Evolutionary conservation across 2,888 invertebrate genomes (phyloP), one percentile per base, ranked within the genome.

Genomic region (Stenotaenia linearis): DNA sequence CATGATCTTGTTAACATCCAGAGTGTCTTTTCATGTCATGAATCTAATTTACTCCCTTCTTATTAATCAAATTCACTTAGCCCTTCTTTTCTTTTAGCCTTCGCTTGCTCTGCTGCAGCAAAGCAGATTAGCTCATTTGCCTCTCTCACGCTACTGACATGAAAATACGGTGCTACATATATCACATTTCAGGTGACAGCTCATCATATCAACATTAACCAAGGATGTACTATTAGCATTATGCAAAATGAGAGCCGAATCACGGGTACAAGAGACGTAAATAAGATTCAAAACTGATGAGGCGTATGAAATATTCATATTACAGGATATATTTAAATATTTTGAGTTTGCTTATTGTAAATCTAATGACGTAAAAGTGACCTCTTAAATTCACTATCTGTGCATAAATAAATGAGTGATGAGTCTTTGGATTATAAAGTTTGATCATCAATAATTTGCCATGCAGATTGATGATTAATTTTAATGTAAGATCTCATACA

Each of bases 1-100:
- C 56, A 56, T 56, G 56, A 56, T 56, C 56, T 56, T 56, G 56
- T 56, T 56, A 56, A 56, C 56, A 56, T 56, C 56, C 56, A 56
- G 56, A 56, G 56, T 56, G 56, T 56, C 56, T 56, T 56, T 56
- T 56, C 56, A 56, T 56, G 56, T 56, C 56, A 56, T 56, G 56
- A 56, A 56, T 56, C 56, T 56, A 56, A 56, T 56, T 56, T 56
- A 56, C 56, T 56, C 56, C 56, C 56, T 56, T 56, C 56, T 56
- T 56, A 56, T 56, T 56, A 56, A 56, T 56, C 56, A 56, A 56
- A 56, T 56, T 56, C 56, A 56, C 56, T 56, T 56, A 56, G 56
- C 56, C 37, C 56, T 56, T 15, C 56, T 56, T 56, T 56, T 56
- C 56, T 56, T 56, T 56, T 56, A 56, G 56, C 56, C 56, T 56